Evolutionary conservation across 2,888 invertebrate species (phyloP).

Genomic region (Acrobasis suavella): DNA sequence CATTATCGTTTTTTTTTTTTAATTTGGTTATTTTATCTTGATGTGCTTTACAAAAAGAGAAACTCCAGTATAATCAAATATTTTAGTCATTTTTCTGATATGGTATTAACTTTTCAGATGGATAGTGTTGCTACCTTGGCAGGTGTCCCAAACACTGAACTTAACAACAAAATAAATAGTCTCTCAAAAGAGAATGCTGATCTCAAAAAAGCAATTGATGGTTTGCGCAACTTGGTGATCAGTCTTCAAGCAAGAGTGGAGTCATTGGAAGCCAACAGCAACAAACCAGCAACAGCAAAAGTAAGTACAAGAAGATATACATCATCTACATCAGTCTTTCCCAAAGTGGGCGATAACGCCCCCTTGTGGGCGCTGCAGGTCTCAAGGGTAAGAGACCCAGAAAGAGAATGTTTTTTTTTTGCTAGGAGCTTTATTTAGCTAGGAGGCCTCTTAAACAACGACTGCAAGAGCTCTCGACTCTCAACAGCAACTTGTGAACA

Average conservation of each 20-base stretch:
- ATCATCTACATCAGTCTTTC: no score
- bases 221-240: constrained; percentile 70
- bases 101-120: constrained; percentile 77
- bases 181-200: constrained; percentile 84
- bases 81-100: background rate
- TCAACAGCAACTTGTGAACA: no score
- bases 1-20: constrained; percentile 33
- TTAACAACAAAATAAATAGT: constrained; percentile 76
- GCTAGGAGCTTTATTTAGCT: no score
- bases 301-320: constrained; percentile 37
- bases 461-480: no score
- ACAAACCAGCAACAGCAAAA: constrained; percentile 41
- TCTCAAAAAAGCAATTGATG: constrained; percentile 73
- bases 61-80: background rate
- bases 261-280: constrained; percentile 55
- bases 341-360: no score
- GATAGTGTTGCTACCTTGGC: constrained; percentile 84
- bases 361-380: no score
- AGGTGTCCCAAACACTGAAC: constrained; percentile 79
- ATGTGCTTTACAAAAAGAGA: constrained; percentile 21
- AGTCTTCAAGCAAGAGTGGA: constrained; percentile 75
- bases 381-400: no score
- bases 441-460: no score
- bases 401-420: no score
- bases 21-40: constrained; percentile 24